A percentile compares a stretch with the other conserved stretches of the same genome.
Conservation (phyloP, 2,797 vertebrate genomes). For the Otolemur crassicaudatus region DNA sequence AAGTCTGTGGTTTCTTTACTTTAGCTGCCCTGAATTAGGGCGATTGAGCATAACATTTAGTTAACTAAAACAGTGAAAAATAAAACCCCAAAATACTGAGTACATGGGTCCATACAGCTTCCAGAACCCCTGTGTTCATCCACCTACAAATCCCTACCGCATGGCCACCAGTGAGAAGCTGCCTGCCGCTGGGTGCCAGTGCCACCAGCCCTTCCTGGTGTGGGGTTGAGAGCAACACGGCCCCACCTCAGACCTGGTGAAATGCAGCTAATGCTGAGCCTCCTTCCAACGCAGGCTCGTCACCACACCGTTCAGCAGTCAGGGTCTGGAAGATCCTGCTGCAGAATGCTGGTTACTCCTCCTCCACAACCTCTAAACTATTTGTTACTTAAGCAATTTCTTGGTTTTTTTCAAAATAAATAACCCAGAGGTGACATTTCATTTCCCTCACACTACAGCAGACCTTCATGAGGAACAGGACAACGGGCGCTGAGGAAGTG, state of each 20-base stretch:
- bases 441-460: not conserved
- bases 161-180: not conserved
- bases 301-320: not conserved
- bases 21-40: not conserved
- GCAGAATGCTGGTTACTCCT: not conserved
- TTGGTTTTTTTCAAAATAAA: not conserved
- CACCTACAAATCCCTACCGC: not conserved
- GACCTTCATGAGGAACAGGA: not conserved
- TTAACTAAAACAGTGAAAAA: not conserved
- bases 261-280: not conserved
- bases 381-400: not conserved
- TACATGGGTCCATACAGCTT: rapidly evolving
- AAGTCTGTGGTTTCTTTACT: not conserved
- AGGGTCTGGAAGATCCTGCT: rapidly evolving
- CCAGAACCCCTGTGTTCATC: not conserved
- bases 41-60: not conserved
- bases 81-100: no score
- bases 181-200: rapidly evolving
- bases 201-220: not conserved
- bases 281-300: not conserved
- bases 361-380: no score
- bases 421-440: not conserved
- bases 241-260: not conserved
- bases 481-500: rapidly evolving
- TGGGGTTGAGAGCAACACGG: not conserved